A percentile compares a stretch with the other conserved stretches of the same genome.
phyloP scores from a whole-genome alignment of 2,888 invertebrate species.

The Diarsia dahlii region DNA sequence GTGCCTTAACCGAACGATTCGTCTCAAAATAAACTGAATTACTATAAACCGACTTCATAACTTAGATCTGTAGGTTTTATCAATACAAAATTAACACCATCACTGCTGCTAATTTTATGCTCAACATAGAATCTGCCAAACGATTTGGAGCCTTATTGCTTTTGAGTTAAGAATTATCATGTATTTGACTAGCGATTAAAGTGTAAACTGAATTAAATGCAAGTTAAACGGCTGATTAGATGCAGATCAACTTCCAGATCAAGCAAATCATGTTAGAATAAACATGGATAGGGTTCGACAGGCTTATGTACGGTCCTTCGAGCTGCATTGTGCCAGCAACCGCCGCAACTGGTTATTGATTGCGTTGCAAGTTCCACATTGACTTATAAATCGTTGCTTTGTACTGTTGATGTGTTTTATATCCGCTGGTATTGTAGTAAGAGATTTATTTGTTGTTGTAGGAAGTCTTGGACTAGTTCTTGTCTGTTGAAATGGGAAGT shows the following conservation, averaged over 20 bases:
- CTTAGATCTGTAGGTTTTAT: slow-evolving; percentile 59
- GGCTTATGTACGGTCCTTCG: slow-evolving; percentile 51
- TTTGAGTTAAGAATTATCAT: background rate
- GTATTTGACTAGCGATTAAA: slow-evolving; percentile 25
- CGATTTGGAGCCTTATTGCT: slow-evolving; percentile 9
- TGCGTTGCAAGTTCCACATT: slow-evolving; percentile 54
- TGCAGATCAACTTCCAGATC: slow-evolving; percentile 71
- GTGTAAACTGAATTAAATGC: slow-evolving; percentile 59
- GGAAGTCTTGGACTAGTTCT: slow-evolving; percentile 46
- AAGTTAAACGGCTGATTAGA: slow-evolving; percentile 70
- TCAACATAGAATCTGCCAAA: background rate
- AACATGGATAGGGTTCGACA: slow-evolving; percentile 69
- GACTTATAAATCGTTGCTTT: slow-evolving; percentile 62
- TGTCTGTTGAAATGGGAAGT: slow-evolving; percentile 37
- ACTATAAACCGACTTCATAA: slow-evolving; percentile 54
- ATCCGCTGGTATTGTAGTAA: slow-evolving; percentile 48
- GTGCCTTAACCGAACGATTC: slow-evolving; percentile 51
- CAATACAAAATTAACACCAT: slow-evolving; percentile 65
- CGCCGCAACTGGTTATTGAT: slow-evolving; percentile 54
- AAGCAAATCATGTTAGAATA: slow-evolving; percentile 75
- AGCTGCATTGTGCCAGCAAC: slow-evolving; percentile 43
- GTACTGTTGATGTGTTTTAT: slow-evolving; percentile 67
- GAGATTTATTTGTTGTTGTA: slow-evolving; percentile 49
- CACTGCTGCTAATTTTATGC: slow-evolving; percentile 45
- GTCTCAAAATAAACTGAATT: slow-evolving; percentile 54